Percentiles rank a stretch among this genome's conserved stretches.
Evolutionary conservation across 2,888 invertebrate genomes (phyloP).

Genomic region (Neoascia interrupta): DNA sequence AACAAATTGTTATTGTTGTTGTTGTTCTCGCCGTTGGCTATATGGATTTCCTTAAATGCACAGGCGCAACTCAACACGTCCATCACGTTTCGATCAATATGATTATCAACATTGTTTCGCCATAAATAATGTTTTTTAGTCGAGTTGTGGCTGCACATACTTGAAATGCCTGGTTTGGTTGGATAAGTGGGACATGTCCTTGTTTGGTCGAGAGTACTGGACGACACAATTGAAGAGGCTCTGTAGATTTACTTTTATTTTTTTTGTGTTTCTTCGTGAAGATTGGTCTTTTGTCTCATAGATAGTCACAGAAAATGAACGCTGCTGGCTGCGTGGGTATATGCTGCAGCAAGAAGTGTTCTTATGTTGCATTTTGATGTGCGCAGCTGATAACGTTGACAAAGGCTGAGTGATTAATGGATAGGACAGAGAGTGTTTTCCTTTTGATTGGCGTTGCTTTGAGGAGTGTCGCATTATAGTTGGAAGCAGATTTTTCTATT

Average conservation of each 20-base stretch:
- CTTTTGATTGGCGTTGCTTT: too few relatives aligned
- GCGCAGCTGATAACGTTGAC: neutral
- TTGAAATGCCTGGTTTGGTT: constrained; percentile 3
- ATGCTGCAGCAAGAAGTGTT: neutral
- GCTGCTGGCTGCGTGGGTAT: too few relatives aligned
- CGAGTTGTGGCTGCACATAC: neutral
- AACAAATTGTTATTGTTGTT: neutral
- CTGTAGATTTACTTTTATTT: constrained; percentile 4
- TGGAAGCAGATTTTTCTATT: too few relatives aligned
- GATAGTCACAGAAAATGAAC: neutral
- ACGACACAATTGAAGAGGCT: constrained; percentile 13
- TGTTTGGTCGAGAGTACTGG: constrained; percentile 38
- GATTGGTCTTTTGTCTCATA: neutral
- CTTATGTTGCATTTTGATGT: constrained; percentile 1
- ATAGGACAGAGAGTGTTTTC: too few relatives aligned
- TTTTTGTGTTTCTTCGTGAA: neutral
- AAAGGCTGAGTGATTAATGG: too few relatives aligned
- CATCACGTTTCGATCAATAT: constrained; percentile 50
- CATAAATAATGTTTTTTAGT: constrained; percentile 20
- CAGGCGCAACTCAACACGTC: constrained; percentile 27
- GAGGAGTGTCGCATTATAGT: too few relatives aligned
- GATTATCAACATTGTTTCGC: constrained; percentile 46
- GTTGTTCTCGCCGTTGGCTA: constrained; percentile 4
- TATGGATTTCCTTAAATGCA: constrained; percentile 22
- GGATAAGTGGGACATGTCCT: constrained; percentile 54